Evolutionary conservation across 2,797 vertebrate species (phyloP), one percentile per base, ranked within the genome.

Genomic region (Syngnathus acus): DNA sequence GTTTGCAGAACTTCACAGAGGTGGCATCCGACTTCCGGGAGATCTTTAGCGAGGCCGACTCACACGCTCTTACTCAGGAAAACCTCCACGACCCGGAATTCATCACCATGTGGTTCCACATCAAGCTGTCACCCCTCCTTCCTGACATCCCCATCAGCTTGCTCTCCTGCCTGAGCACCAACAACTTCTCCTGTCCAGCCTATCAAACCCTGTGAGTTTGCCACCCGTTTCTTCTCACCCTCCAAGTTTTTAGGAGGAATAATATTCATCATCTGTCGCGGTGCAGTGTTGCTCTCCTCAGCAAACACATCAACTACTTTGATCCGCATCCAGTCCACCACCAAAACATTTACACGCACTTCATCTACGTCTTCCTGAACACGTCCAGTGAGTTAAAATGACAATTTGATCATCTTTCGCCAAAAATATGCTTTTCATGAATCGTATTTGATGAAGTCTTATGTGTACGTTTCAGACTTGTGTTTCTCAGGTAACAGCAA

Each of bases 81-180:
- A 84, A 90, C 73, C 82, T 92, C 53, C 66, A 75, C 0, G 88
- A 93, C 60, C 83, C 84, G 0, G n/a, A 73, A 0, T 91, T 89
- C 78, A 82, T 92, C 72, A 58, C 69, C 64, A 78, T 89, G 17
- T 93, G 92, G 91, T 92, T 92, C 74, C 66, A 78, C 65, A 61
- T 89, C 74, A 91, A 91, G 67, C 73, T 92, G 67, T 74, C 78
- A 69, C 89, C 91, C 9, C 82, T 87, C 16, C 77, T 91, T 66
- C 82, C 88, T 0, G 4, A 72, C 0, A 2, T 90, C 0, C 73
- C 84, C 1, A 51, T 62, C 5, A 62, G 66, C 4, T 85, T 91
- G 51, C 84, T 93, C 65, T 75, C 75, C 57, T 92, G 91, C 74
- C 88, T 93, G 77, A 90, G 89, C 78, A 78, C 69, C 68, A 93